Base-by-base conservation (phyloP, 2,113 vertebrate genomes). In the Tursiops truncatus region DNA sequence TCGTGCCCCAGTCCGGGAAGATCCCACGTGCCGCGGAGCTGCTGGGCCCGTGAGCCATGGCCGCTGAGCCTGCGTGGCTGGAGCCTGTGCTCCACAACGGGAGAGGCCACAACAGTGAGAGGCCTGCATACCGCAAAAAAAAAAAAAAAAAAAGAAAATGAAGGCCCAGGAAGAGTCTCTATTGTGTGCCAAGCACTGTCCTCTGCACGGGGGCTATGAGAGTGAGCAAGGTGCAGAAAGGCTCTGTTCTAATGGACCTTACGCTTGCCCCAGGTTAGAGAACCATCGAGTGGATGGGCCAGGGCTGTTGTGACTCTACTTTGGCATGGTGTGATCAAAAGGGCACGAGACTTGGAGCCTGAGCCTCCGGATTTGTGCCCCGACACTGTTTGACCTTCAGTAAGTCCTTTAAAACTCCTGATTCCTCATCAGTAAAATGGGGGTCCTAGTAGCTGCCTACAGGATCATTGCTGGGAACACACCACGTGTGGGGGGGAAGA, bases 401-500 rank as follows among this genome's bases (percentile, higher is more conserved):
- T 33, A 33, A 63, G 60, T 60, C 26, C 44, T 28, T 58, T 50
- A 12, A 63, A 80, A 62, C 21, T n/a, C 38, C 28, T 1, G 73
- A 80, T 6, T 70, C 82, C 36, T 58, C 7, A 33, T 26, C 44
- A 23, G 31, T 74, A 63, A 68, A 44, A 10, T 17, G 23, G 5
- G 33, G 11, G 47, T 56, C 15, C 0, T 31, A 3, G 11, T 3
- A 44, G n/a, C 28, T 83, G 31, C 50, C 41, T 7, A 12, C 12
- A 60, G 44, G 33, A 21, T 38, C 36, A 3, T 11, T 36, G 28
- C n/a, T 6, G 15, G 80, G 58, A 38, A 23, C 53, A 23, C 14
- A 33, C 33, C 11, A 7, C 26, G 1, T 0, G 4, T 1, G 18
- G 12, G 0, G 6, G 21, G 38, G 17, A 38, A 41, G 6, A 67